Conservation (phyloP, 2,797 vertebrate species). For the Lates japonicus region DNA sequence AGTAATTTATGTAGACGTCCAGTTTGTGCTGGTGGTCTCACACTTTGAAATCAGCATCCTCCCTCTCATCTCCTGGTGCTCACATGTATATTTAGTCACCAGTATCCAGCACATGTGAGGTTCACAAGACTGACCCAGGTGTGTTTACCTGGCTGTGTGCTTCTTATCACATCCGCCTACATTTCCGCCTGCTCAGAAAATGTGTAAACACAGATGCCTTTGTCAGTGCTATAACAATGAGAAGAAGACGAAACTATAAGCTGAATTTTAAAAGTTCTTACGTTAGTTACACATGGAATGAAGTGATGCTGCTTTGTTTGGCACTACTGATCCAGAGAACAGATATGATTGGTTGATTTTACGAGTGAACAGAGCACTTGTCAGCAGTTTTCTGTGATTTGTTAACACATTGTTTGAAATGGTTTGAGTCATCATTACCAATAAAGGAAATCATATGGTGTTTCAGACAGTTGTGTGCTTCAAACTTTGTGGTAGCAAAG, state of each 20-base stretch:
- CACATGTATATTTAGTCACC: background rate
- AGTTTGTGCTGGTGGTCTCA: background rate
- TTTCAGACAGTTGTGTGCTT: background rate
- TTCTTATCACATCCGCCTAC: constrained; percentile 17
- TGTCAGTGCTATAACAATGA: background rate
- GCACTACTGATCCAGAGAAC: background rate
- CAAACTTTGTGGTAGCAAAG: background rate
- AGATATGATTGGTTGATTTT: background rate
- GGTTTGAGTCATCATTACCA: no score
- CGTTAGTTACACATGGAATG: background rate
- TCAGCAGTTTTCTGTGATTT: background rate
- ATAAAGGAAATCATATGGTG: no score
- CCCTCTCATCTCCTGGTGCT: background rate
- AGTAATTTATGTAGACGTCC: constrained; percentile 23
- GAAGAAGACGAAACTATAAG: background rate
- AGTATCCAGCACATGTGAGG: background rate
- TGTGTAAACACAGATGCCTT: background rate
- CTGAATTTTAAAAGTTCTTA: background rate
- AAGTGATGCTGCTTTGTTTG: background rate
- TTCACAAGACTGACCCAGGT: constrained; percentile 4
- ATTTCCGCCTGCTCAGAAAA: background rate
- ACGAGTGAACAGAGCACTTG: background rate
- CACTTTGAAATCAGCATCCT: constrained; percentile 5
- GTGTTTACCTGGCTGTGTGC: constrained; percentile 18
- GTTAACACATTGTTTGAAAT: background rate